Evolutionary conservation across 2,888 invertebrate species (phyloP), one percentile per base, ranked within the genome.

Genomic region (Campoletis raptor): DNA sequence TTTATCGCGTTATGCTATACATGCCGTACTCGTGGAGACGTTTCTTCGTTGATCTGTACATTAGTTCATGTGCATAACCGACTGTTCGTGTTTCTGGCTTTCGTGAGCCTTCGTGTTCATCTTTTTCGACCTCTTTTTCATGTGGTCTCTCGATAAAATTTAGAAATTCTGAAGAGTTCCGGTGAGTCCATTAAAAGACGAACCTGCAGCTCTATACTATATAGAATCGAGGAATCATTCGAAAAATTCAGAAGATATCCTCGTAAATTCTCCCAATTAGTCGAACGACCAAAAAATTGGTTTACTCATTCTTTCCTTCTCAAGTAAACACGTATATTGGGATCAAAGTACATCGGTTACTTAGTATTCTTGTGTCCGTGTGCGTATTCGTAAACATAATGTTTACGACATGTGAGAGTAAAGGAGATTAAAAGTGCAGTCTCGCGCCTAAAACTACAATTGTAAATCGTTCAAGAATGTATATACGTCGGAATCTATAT

Each of bases 181-280:
- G 89, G 87, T 87, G 89, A 89, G 87, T 89, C 89, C 87, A 88
- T 89, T 89, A 89, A 89, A 83, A 77, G 66, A 70, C 61, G 72
- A 48, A 70, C 48, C 67, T 52, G 72, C n/a, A 64, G 74, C 37
- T 73, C 30, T 18, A 21, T 54, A 48, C 72, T 40, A 61, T 48
- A 40, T 37, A 48, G 67, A n/a, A 83, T 86, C 81, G 74, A 52
- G 15, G 57, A 81, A 81, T 77, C 64, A 57, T 72, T 70, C 89
- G 86, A 87, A 88, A 91, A 88, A 88, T 87, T 81, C 83, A n/a
- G 61, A 61, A 72, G 76, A 80, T 84, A 57, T 83, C 86, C 88
- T 93, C 92, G 91, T 93, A 92, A 92, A 93, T 92, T 92, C 90
- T 89, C 77, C 92, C 92, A 93, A 93, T 93, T 93, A 93, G 91